These are phyloP conservation scores for Probaryconus sp. DNA, from an alignment of 1,140 invertebrate genomes.

Conservation along the genomic window DNA sequence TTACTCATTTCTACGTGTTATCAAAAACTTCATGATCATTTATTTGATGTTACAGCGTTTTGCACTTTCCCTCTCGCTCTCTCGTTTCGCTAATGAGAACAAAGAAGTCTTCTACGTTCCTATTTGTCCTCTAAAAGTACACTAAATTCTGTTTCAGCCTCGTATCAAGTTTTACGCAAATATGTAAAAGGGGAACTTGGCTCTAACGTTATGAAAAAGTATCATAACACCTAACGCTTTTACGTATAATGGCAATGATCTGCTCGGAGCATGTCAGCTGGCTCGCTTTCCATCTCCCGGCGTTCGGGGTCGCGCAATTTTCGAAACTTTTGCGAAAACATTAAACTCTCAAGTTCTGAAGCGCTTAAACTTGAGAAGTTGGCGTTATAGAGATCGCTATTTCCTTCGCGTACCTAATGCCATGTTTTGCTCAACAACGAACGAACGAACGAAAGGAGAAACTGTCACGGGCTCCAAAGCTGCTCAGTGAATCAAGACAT, in stretches of 20 bases:
- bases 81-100: too few relatives aligned
- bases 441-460: constrained; percentile 3
- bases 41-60: too few relatives aligned
- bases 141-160: too few relatives aligned
- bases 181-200: too few relatives aligned
- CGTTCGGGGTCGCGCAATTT: constrained; percentile 58
- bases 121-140: too few relatives aligned
- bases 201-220: too few relatives aligned
- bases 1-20: too few relatives aligned
- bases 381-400: constrained; percentile 54
- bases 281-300: constrained; percentile 42
- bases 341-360: constrained; percentile 58
- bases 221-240: constrained; percentile 54
- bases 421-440: constrained; percentile 21
- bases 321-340: constrained; percentile 53
- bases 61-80: too few relatives aligned
- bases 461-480: too few relatives aligned
- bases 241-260: constrained; percentile 57
- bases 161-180: too few relatives aligned
- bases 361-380: constrained; percentile 54
- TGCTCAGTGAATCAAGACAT: constrained; percentile 20
- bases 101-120: too few relatives aligned
- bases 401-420: constrained; percentile 41
- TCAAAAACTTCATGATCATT: too few relatives aligned
- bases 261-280: constrained; percentile 54